Evolutionary conservation across 2,797 vertebrate species (phyloP), one percentile per base, ranked within the genome.

Genomic region (Rhynchonycteris naso): DNA sequence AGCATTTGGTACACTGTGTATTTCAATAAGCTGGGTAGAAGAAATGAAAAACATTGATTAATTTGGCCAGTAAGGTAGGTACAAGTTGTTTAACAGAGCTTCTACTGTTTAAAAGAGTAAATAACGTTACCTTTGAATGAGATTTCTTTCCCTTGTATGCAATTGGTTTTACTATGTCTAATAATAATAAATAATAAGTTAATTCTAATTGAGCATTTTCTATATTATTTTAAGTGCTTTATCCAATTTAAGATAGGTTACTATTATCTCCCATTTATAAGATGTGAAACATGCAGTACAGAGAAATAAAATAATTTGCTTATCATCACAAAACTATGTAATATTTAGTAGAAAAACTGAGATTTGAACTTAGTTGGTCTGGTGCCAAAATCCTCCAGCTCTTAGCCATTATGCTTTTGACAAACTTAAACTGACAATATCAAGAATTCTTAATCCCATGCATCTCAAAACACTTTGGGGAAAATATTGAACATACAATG

Each of bases 91-190:
- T 47, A 74, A 88, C 52, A 58, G 33, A 92, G 22, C 28, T 59
- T 93, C 52, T 86, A 50, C 56, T 83, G n/a, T 54, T 80, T 83
- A 58, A 93, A 84, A 88, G 65, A 74, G 59, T 58, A 90, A 75
- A n/a, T 58, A n/a, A 83, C 81, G 35, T 69, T 75, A 91, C 26
- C 11, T 90, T 83, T 47, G 94, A 93, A 90, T 83, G 16, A 92
- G 22, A 68, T 68, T 30, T 18, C 26, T 75, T 79, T 84, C 26
- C n/a, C 16, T 50, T 90, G 47, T 24, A 26, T 65, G n/a, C n/a
- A 75, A 65, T 30, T 88, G n/a, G 43, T 63, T 83, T 68, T 75
- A 54, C 79, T 88, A 90, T 52, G 30, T 16, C 35, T 80, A 65
- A 76, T 50, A 82, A 87, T 54, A 78, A 65, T 85, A 59, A 72